These are phyloP conservation scores for Clinocottus analis DNA, from an alignment of 2,113 vertebrate genomes.

Conservation along the genomic window DNA sequence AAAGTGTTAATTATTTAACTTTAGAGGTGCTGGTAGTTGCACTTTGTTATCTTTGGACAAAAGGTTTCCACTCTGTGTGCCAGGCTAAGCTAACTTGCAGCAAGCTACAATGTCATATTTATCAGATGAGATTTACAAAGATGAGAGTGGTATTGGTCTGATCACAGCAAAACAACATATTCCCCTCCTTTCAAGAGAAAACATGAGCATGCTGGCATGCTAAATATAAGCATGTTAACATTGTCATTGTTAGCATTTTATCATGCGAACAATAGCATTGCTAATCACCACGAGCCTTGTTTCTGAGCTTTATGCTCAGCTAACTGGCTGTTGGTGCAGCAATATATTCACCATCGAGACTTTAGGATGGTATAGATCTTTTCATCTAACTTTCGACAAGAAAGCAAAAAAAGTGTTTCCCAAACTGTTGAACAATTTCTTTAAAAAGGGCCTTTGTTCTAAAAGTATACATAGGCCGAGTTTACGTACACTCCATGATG, in stretches of 20 bases:
- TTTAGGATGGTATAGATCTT: not conserved
- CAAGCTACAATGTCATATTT: not conserved
- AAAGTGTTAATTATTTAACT: conserved; percentile 7
- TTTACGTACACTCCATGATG: not conserved
- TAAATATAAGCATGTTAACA: not conserved
- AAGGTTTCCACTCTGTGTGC: not conserved
- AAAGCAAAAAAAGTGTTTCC: not conserved
- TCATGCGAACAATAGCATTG: not conserved
- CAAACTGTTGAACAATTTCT: not conserved
- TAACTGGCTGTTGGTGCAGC: conserved; percentile 5
- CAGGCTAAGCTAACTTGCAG: conserved; percentile 1
- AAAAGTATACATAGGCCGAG: not conserved
- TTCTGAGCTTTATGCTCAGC: not conserved
- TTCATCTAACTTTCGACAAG: not conserved
- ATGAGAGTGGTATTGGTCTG: not conserved
- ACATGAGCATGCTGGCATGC: not conserved
- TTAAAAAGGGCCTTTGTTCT: not conserved
- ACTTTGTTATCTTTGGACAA: not conserved
- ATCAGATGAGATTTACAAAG: not conserved
- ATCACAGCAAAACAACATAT: not conserved
- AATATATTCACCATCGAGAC: not conserved
- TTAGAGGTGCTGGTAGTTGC: not conserved
- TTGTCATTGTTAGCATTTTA: not conserved
- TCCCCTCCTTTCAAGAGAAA: not conserved
- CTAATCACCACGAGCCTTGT: not conserved